Percentiles rank a stretch among this genome's conserved stretches.
Evolutionary conservation across 2,888 invertebrate species (phyloP).

Genomic region (Lepidochitona cinerea): DNA sequence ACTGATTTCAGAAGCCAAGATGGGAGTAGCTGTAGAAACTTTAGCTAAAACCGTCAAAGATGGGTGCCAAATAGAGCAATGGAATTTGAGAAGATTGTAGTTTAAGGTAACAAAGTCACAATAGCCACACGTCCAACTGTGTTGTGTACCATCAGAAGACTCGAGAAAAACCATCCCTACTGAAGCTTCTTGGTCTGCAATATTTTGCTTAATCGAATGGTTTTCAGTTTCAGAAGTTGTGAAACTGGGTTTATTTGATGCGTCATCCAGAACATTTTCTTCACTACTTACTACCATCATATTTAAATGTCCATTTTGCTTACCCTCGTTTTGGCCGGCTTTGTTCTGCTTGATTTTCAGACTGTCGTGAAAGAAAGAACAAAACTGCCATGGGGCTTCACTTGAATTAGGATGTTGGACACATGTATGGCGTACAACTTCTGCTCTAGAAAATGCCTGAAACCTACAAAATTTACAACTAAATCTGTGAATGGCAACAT

Average conservation of each 20-base stretch:
- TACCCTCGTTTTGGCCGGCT: too few species aligned
- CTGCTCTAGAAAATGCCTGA: constrained; percentile 2
- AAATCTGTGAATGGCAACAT: constrained; percentile 9
- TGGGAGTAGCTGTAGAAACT: not conserved
- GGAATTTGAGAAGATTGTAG: not conserved
- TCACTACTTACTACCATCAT: too few species aligned
- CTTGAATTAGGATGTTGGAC: not conserved
- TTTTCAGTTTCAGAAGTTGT: too few species aligned
- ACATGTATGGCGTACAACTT: constrained; percentile 5
- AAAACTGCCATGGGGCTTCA: not conserved
- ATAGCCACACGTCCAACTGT: not conserved
- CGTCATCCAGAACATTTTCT: too few species aligned
- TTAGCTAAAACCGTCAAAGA: not conserved
- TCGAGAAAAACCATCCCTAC: too few species aligned
- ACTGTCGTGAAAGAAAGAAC: not conserved
- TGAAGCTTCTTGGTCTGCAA: too few species aligned
- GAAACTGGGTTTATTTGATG: too few species aligned
- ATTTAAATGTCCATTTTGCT: too few species aligned
- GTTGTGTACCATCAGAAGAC: too few species aligned
- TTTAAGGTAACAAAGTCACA: not conserved
- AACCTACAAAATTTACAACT: constrained; percentile 7
- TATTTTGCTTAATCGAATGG: too few species aligned
- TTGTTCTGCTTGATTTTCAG: too few species aligned
- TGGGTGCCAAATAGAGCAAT: not conserved
- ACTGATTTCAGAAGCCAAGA: not conserved